A percentile compares a stretch with the other conserved stretches of the same genome.
Evolutionary conservation across 2,888 invertebrate genomes (phyloP).

Genomic region (Torymus auratus): DNA sequence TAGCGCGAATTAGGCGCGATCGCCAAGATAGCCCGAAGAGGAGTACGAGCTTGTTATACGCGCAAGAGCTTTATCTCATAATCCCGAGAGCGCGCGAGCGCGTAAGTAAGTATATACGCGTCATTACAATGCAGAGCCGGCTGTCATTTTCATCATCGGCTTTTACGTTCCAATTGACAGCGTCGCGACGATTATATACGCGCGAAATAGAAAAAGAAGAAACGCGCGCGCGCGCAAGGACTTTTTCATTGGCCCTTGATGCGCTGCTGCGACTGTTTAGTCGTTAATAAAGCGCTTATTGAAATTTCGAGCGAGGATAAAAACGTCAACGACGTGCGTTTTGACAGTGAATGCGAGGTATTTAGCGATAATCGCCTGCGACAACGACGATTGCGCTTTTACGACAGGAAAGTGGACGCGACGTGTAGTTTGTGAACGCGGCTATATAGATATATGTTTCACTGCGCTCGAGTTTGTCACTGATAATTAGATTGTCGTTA

Average conservation of each 20-base stretch:
- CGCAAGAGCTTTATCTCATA: too few species aligned
- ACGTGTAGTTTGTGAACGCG: too few species aligned
- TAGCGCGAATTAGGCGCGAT: too few species aligned
- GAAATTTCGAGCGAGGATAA: neutral
- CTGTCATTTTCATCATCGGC: slow-evolving; percentile 62
- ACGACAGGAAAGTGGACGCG: slow-evolving; percentile 16
- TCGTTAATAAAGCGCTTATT: neutral
- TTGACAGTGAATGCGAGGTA: too few species aligned
- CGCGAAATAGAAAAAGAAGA: neutral
- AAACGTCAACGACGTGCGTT: too few species aligned
- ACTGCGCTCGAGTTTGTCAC: neutral
- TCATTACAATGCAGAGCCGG: slow-evolving; percentile 60
- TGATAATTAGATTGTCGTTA: slow-evolving; percentile 28
- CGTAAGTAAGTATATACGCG: slow-evolving; percentile 16
- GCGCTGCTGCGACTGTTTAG: neutral
- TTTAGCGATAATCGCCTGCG: slow-evolving; percentile 11
- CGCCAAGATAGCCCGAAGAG: too few species aligned
- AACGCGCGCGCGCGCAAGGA: slow-evolving; percentile 14
- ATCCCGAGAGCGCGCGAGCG: too few species aligned
- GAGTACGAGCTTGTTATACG: too few species aligned
- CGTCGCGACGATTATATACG: slow-evolving; percentile 60
- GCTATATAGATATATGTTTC: neutral
- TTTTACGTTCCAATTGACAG: slow-evolving; percentile 65
- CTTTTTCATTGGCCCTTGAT: slow-evolving; percentile 38
- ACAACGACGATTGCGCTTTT: slow-evolving; percentile 4